Evolutionary conservation across 2,888 invertebrate species (phyloP).

Genomic region (Danaus chrysippus): DNA sequence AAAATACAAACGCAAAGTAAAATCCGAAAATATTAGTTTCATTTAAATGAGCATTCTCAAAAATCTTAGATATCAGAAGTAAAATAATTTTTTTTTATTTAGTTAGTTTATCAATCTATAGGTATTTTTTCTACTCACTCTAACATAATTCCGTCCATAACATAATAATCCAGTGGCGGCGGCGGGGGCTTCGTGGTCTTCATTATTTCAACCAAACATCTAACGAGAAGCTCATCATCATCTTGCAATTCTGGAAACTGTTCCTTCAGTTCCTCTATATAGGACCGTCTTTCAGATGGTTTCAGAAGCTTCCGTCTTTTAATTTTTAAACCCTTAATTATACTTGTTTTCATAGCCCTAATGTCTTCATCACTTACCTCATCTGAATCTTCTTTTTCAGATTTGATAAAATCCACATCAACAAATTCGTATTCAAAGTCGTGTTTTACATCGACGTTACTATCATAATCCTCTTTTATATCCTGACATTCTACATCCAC

Average conservation of each 20-base stretch:
- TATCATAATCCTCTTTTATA: background rate
- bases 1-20: no score
- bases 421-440: slow-evolving; percentile 19
- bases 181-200: slow-evolving; percentile 46
- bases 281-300: slow-evolving; percentile 38
- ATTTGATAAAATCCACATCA: slow-evolving; percentile 8
- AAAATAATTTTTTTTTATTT: background rate
- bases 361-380: slow-evolving; percentile 18
- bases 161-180: slow-evolving; percentile 47
- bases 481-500: slow-evolving; percentile 30
- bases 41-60: no score
- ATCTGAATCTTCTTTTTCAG: slow-evolving; percentile 19
- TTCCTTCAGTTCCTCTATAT: slow-evolving; percentile 49
- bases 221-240: slow-evolving; percentile 45
- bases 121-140: slow-evolving; percentile 44
- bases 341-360: background rate
- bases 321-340: slow-evolving; percentile 7
- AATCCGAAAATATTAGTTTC: no score
- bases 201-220: slow-evolving; percentile 55
- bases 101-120: slow-evolving; percentile 10
- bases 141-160: slow-evolving; percentile 44
- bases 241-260: slow-evolving; percentile 48
- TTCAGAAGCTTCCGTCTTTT: slow-evolving; percentile 22
- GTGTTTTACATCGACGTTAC: slow-evolving; percentile 23
- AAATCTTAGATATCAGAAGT: no score